Conservation (phyloP, 2,888 invertebrate species). For the Dioctria linearis region DNA sequence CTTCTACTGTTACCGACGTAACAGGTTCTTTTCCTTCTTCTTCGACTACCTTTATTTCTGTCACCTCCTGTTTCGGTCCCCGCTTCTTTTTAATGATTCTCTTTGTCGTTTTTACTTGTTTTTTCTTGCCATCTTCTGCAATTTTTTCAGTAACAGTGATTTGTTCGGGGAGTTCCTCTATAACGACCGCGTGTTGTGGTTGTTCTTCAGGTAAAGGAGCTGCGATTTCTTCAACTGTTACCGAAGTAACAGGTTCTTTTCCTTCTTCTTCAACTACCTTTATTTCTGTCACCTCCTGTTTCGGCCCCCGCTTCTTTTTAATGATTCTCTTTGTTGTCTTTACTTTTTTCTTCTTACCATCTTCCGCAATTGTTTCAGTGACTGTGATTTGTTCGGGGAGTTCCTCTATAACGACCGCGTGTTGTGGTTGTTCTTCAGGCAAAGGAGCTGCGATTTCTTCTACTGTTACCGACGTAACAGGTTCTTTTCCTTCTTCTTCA, state of each 20-base stretch:
- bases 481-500: conserved; percentile 68
- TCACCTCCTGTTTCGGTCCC: conserved; percentile 64
- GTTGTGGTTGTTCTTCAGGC: conserved; percentile 58
- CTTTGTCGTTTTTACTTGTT: conserved; percentile 65
- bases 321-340: conserved; percentile 65
- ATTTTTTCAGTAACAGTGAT: conserved; percentile 61
- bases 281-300: conserved; percentile 61
- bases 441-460: conserved; percentile 64
- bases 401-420: conserved; percentile 62
- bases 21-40: conserved; percentile 67
- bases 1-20: conserved; percentile 65
- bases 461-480: conserved; percentile 66
- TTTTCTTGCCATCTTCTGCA: conserved; percentile 64
- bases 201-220: conserved; percentile 59
- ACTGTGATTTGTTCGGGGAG: conserved; percentile 67
- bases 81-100: conserved; percentile 65
- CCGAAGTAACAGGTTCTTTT: conserved; percentile 65
- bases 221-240: conserved; percentile 60
- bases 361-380: conserved; percentile 62
- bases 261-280: conserved; percentile 67
- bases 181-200: conserved; percentile 55
- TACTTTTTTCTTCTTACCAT: conserved; percentile 53
- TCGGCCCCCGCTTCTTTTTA: conserved; percentile 61
- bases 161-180: conserved; percentile 62
- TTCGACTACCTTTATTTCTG: conserved; percentile 65